Evolutionary conservation across 1,140 invertebrate genomes (phyloP), one percentile per base, ranked within the genome.

Genomic region (Ceratitis capitata): DNA sequence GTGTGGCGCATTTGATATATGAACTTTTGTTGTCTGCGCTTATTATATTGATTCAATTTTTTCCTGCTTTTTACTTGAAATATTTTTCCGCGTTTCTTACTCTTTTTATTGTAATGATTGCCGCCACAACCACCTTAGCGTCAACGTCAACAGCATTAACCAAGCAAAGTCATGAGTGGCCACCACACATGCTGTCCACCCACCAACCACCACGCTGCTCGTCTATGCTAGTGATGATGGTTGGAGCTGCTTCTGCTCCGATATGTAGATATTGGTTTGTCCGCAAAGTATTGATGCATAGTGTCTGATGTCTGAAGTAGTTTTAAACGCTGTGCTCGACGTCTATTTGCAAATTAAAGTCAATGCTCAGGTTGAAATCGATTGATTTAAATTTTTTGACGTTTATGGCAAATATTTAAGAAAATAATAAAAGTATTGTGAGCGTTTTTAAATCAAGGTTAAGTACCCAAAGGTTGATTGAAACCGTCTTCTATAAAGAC

Each of bases 11-110:
- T 83, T 32, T 83, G 82, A 83, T 83, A 83, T 83, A 83, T 83
- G 82, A 58, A 83, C 82, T 53, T 83, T 58, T 83, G 53, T 83
- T 83, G 82, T 83, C 82, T 83, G 49, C 82, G 82, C 47, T 35
- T 83, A 39, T 83, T 83, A 83, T 78, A 78, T 83, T 83, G 82
- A 83, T 83, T 83, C 53, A 83, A 53, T 83, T 83, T 83, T 58
- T 78, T 78, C 69, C 69, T 45, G n/a, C 39, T 23, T 45, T 78
- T 78, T 45, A 45, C 35, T 45, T 78, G 35, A 78, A 78, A 78
- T 78, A 78, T 78, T 78, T n/a, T 78, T 78, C 19, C 69, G 69
- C 69, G 69, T 32, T 78, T 78, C 39, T 78, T 78, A 78, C 14
- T 78, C 32, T 42, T 78, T 42, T 35, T 78, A n/a, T 78, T 78